Percentiles rank a stretch among this genome's conserved stretches.
phyloP scores from a whole-genome alignment of 53 echinoderm and acorn worm species.

The Actinopyga echinites region DNA sequence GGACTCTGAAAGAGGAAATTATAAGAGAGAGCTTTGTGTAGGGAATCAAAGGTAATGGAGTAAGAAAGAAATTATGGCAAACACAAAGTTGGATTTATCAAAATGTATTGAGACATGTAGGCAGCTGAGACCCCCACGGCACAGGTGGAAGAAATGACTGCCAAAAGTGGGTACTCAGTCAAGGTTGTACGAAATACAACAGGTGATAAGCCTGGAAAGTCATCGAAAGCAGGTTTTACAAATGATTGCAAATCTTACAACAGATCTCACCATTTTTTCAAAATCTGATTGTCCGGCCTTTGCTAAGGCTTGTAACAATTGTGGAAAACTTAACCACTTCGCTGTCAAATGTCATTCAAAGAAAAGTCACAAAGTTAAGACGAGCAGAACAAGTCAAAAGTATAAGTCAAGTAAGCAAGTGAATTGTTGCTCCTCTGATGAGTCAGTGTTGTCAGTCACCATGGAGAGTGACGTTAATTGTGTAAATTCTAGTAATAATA shows the following conservation, averaged over 20 bases:
- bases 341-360: slow-evolving; percentile 13
- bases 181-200: neutral
- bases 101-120: slow-evolving; percentile 33
- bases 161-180: neutral
- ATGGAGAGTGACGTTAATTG: neutral
- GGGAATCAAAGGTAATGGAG: neutral
- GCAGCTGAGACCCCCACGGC: slow-evolving; percentile 17
- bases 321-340: slow-evolving; percentile 24
- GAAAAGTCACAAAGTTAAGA: neutral
- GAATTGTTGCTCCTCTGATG: neutral
- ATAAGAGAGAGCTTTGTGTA: slow-evolving; percentile 4
- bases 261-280: neutral
- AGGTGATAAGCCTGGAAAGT: neutral
- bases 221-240: neutral
- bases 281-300: slow-evolving; percentile 33
- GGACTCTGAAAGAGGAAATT: neutral
- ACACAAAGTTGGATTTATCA: neutral
- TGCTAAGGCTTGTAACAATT: slow-evolving; percentile 3
- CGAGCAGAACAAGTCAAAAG: neutral
- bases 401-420: neutral
- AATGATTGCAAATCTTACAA: slow-evolving; percentile 36
- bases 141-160: slow-evolving; percentile 18
- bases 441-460: slow-evolving; percentile 14
- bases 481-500: neutral
- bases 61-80: slow-evolving; percentile 30